Evolutionary conservation across 2,888 invertebrate species (phyloP), one percentile per base, ranked within the genome.

Genomic region (Polietes domitor): DNA sequence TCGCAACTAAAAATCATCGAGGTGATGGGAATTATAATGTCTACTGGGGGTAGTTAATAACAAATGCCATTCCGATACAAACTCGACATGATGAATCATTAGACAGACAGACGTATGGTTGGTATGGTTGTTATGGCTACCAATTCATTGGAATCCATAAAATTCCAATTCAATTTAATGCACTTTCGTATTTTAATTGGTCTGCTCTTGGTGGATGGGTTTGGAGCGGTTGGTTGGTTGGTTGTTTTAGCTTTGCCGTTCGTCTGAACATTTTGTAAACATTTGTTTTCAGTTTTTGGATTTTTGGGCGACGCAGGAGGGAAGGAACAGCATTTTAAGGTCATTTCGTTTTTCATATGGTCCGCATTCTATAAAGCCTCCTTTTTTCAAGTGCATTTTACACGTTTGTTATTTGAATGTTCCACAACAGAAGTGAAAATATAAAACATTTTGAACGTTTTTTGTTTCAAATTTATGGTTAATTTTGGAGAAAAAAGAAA

Each of bases 341-440:
- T 72, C 24, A 24, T 37, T 72, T 37, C 0, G 47, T 26, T 12
- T 50, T 26, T 17, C 28, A 17, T 71, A 17, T 19, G 15, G 17
- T 7, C 2, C 10, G 41, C 6, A 41, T 41, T 32, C 5, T 32
- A 32, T 32, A 32, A 32, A 32, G 32, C 32, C 7, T 32, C n/a
- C n/a, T 32, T 37, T 37, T 37, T 71, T 28, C 50, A 70, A 70
- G 58, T 41, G 63, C 72, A 73, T 41, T 19, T 55, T 65, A 43
- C 61, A 43, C 37, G 15, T 78, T 74, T 70, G 70, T 71, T 70
- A 47, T n/a, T 47, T 47, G n/a, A n/a, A 47, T n/a, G 47, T 32
- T 32, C 32, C 5, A 32, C 32, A 32, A 32, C 5, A 32, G 4
- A 32, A 32, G 9, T 6, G 32, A 32, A 32, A 32, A 21, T n/a